Base-by-base conservation (phyloP, 2,113 vertebrate genomes). In the Xyliphius kryptos region DNA sequence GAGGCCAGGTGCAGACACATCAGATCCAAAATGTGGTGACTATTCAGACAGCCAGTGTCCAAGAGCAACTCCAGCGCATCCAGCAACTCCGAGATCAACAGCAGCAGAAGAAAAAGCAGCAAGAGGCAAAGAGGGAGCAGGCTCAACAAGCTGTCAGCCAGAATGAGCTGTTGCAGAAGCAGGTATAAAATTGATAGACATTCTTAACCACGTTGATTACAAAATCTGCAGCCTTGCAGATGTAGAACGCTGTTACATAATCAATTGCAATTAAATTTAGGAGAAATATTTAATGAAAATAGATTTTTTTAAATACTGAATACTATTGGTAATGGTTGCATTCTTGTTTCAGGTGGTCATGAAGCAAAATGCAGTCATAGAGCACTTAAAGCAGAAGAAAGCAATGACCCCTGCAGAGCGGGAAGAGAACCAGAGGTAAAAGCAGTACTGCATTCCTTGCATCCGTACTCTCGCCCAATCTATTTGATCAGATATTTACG, bases 301-400 rank as follows among this genome's bases (percentile, higher is more conserved):
- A n/a, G n/a, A n/a, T n/a, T n/a, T n/a, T n/a, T n/a, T n/a, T n/a
- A n/a, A n/a, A n/a, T n/a, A n/a, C n/a, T n/a, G n/a, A n/a, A n/a
- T n/a, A n/a, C n/a, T n/a, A n/a, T n/a, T n/a, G n/a, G n/a, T n/a
- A n/a, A 6, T 32, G n/a, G 15, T 11, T 44, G 41, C 43, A 9
- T 66, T 20, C 12, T 46, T 6, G 37, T 19, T n/a, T 58, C 64
- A 98, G 95, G 86, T 86, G 77, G 83, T 86, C 47, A 85, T 89
- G 86, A 98, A 97, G 76, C 94, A 97, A 77, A 95, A 92, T 66
- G 83, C 90, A 53, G 82, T 92, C 59, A 91, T 95, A 73, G 95
- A 98, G 57, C 92, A 96, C 77, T 83, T 94, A 81, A 97, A 96
- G 65, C 93, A 94, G 81, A 96, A 89, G 84, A 95, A 96, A 79